Evolutionary conservation across 2,113 vertebrate genomes (phyloP), one percentile per base, ranked within the genome.

Genomic region (Todiramphus chloris): DNA sequence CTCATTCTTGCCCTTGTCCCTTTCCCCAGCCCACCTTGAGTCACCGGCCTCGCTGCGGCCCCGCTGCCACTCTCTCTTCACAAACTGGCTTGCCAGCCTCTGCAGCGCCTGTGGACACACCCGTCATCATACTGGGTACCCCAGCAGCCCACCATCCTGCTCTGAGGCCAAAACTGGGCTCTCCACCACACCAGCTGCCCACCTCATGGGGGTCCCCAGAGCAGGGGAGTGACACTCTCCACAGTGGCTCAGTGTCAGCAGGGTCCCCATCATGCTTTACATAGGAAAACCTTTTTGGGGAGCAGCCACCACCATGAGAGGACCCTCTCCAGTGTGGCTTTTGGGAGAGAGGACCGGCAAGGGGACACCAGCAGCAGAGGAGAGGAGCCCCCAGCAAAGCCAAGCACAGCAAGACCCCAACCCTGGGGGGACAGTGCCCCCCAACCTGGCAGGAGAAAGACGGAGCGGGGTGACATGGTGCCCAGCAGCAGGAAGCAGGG

Each of bases 11-110:
- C 58, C 37, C 21, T 17, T 17, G 30, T 72, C 21, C 21, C 16
- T 28, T 31, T 81, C 25, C 58, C 55, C 53, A 68, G 44, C 87
- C 39, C 83, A 98, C 98, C 98, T 98, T 4, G 90, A 94, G 91
- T 97, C 97, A 0, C 89, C 17, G 1, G 89, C 80, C 43, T 99
- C 98, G 4, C 95, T 53, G 4, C 98, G 98, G 43, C 98, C 98
- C 80, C 99, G 97, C 58, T 98, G 98, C 97, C 98, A 99, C 79
- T 99, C 99, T 96, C 97, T 98, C 98, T 98, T 99, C 97, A 99
- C 96, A 6, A 98, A 98, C 83, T 99, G 99, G 84, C 98, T 95
- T 0, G 98, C 98, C 96, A 99, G 97, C 72, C 99, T 98, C 97
- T 99, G 99, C 66, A 99, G 97, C 1, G 99, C 98, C 99, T 99